phyloP scores from a whole-genome alignment of 2,888 invertebrate species.

The Spatulosminthurus flaviceps region DNA sequence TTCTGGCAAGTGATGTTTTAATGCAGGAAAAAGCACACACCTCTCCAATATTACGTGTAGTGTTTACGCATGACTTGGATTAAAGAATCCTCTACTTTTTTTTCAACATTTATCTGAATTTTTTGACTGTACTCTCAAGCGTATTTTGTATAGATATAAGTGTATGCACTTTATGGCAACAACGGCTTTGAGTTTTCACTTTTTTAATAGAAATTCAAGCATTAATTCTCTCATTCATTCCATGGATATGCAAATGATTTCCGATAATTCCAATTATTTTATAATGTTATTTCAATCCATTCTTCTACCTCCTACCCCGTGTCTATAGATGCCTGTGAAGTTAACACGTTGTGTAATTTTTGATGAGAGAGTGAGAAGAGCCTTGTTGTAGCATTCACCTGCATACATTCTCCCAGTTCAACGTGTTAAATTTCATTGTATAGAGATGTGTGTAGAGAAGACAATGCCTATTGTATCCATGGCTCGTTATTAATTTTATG shows the following conservation, averaged over 20 bases:
- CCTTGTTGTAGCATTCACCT: background rate
- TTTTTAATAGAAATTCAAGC: too few relatives aligned
- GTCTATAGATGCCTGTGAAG: too few relatives aligned
- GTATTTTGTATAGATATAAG: background rate
- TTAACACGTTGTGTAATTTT: too few relatives aligned
- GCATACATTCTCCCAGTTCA: background rate
- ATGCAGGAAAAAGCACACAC: too few relatives aligned
- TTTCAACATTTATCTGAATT: background rate
- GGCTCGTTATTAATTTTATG: background rate
- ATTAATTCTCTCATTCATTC: too few relatives aligned
- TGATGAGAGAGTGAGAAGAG: too few relatives aligned
- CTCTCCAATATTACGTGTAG: background rate
- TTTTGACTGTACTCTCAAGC: background rate
- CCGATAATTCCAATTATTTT: too few relatives aligned
- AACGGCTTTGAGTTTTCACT: too few relatives aligned
- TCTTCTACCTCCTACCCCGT: too few relatives aligned
- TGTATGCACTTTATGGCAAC: background rate
- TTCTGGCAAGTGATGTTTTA: too few relatives aligned
- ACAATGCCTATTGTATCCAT: conserved; percentile 1
- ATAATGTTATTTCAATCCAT: too few relatives aligned
- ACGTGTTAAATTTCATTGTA: background rate
- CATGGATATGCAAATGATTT: too few relatives aligned
- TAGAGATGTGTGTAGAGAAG: background rate
- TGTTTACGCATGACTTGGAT: conserved; percentile 12
- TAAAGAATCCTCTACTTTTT: background rate